Base-by-base conservation (phyloP, 2,113 vertebrate genomes). In the Cynocephalus volans region DNA sequence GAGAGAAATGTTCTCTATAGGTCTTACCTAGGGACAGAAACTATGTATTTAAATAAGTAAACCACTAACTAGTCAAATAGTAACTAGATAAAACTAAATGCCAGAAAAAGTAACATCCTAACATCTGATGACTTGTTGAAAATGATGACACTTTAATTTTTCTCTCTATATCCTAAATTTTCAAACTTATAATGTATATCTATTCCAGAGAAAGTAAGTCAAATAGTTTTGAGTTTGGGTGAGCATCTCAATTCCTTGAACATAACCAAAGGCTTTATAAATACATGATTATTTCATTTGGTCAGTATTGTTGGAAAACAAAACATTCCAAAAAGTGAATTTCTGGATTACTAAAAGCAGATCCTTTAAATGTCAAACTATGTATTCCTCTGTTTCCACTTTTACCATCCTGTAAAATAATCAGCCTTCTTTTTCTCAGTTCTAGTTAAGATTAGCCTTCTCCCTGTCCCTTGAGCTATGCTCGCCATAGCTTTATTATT, bases 41-140 rank as follows among this genome's bases (percentile, higher is more conserved):
- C 5, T 85, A 60, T 70, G 24, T 33, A 45, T 90, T 96, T 94
- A 81, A 87, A 92, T 84, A 94, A 87, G 70, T 62, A 94, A 92
- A 70, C 6, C 31, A 84, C 24, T 84, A 88, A 70, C n/a, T 87
- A 60, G 41, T 54, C 11, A 67, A 14, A 5, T n/a, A 69, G 33
- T 90, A 93, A 77, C 54, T 75, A 79, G 31, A 31, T 8, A 69
- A n/a, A 94, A 81, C 48, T 92, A 92, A 95, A 79, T 90, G 64
- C 5, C 69, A 90, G 50, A 54, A 97, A 90, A 84, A 88, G 52
- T 73, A 88, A 76, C 18, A 76, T 76, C 23, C 50, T 73, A 88
- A 76, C 18, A 76, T 76, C 23, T 56, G 58, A 88, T 93, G 65
- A 75, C 41, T 83, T 80, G n/a, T 18, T 88, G 58, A 95, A 84